Evolutionary conservation across 2,113 vertebrate genomes (phyloP).

Genomic region (Rhynchomys soricoides): DNA sequence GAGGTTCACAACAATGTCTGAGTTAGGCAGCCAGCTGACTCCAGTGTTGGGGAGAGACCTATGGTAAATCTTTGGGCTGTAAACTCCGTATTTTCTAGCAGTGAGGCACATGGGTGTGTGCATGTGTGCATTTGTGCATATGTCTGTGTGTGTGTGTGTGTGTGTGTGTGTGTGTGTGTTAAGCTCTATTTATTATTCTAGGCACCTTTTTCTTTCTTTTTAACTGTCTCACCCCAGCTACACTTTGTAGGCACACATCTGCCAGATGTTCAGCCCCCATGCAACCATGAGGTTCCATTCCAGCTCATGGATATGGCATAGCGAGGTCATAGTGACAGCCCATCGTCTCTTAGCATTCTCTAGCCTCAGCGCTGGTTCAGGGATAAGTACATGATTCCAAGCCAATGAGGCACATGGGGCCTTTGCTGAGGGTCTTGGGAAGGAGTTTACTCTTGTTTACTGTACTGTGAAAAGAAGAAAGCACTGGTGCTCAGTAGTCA

Average conservation of each 20-base stretch:
- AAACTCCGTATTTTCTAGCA: background rate
- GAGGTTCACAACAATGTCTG: background rate
- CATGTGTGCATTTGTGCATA: too few species aligned
- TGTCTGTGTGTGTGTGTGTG: background rate
- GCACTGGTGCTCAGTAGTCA: background rate
- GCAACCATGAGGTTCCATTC: too few species aligned
- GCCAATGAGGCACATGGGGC: background rate
- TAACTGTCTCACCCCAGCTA: background rate
- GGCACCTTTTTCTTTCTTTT: background rate
- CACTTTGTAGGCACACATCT: background rate
- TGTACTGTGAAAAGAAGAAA: background rate
- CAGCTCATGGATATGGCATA: rapidly evolving
- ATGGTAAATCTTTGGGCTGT: background rate
- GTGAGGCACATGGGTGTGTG: background rate
- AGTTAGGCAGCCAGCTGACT: background rate
- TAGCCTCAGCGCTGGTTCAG: background rate
- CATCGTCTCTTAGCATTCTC: background rate
- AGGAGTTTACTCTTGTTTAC: background rate
- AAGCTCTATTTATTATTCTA: background rate
- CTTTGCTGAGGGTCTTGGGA: background rate
- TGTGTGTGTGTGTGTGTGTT: background rate
- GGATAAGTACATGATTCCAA: background rate
- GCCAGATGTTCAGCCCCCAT: too few species aligned
- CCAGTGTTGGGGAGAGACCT: background rate
- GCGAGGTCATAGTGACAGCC: background rate